Evolutionary conservation across 2,113 vertebrate genomes (phyloP), one percentile per base, ranked within the genome.

Genomic region (Stegastes partitus): DNA sequence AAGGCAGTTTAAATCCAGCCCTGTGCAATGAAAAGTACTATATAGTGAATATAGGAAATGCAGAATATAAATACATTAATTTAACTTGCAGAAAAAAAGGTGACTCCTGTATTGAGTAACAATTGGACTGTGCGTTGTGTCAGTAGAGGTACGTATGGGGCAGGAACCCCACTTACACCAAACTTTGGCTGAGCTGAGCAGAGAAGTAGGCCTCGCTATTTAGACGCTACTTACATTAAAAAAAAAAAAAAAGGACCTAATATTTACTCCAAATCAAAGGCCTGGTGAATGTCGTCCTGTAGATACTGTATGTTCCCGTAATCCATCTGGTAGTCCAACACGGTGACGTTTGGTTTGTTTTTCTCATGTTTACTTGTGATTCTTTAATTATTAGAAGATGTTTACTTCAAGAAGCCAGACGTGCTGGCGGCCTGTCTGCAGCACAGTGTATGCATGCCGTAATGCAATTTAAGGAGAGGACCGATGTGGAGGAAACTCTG

Each of bases 231-330:
- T 34, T 0, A n/a, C n/a, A 34, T 44, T 51, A 15, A 50, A 37
- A 23, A 37, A 47, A 3, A 12, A 56, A 15, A 50, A 37, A 23
- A 37, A 47, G 4, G 16, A 56, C 5, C 3, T 5, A 28, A n/a
- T 26, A 64, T 37, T 51, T 25, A 63, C 57, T 68, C 21, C 50
- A 77, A 51, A 64, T 71, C 5, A 72, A 69, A 76, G 4, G 31
- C 47, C 25, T 56, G 37, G 49, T 69, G 79, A 70, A 47, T 82
- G 65, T 73, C 66, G 19, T 56, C 31, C 28, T 82, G 68, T 88
- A 42, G 76, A 83, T 77, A 47, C 34, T 31, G 6, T 64, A 23
- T 25, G 55, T 63, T 34, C 57, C 50, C 4, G 2, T 55, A 28
- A 53, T 19, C 15, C 23, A 2, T 23, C 14, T 50, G 34, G 50